Base-by-base conservation (phyloP, 2,113 vertebrate genomes). In the Sander lucioperca region DNA sequence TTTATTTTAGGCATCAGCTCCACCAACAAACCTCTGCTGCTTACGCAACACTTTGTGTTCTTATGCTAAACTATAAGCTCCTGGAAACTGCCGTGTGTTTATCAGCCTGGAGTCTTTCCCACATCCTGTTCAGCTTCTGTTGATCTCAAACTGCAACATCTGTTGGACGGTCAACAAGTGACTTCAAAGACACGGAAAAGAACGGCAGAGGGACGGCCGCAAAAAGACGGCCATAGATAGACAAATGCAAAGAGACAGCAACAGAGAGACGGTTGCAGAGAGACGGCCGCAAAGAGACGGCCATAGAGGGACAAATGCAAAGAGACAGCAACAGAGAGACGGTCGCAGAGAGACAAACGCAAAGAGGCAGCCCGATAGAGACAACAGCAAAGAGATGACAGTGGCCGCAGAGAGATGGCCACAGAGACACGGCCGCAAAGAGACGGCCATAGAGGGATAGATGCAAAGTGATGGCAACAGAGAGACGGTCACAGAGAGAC, bases 1-100 rank as follows among this genome's bases (percentile, higher is more conserved):
- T 66, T 43, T 79, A 79, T 79, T 75, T 79, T 30, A 51, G 27
- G 53, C 21, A 8, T 23, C 79, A 58, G 63, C 51, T n/a, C 10
- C 21, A 58, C 54, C 5, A 47, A 39, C 61, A 45, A 68, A 69
- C n/a, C 53, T 1, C 33, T 33, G 33, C 74, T 30, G 71, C n/a
- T 76, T 54, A 67, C 11, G 51, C 53, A 39, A 75, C 58, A 59
- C 4, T 23, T 0, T 23, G 53, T 13, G 16, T 53, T 27, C n/a
- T 0, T 2, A 45, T 16, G 12, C 21, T 71, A 25, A 53, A 53
- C 47, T 9, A 6, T 7, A 23, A 77, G 30, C 33, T 47, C 2
- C 67, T 45, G 61, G 16, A 25, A n/a, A 23, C 21, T 43, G 25
- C 21, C 2, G 65, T 0, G 2, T 30, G 36, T 47, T n/a, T 1